phyloP scores from a whole-genome alignment of 2,888 invertebrate genomes.

The Meliscaeva auricollis region DNA sequence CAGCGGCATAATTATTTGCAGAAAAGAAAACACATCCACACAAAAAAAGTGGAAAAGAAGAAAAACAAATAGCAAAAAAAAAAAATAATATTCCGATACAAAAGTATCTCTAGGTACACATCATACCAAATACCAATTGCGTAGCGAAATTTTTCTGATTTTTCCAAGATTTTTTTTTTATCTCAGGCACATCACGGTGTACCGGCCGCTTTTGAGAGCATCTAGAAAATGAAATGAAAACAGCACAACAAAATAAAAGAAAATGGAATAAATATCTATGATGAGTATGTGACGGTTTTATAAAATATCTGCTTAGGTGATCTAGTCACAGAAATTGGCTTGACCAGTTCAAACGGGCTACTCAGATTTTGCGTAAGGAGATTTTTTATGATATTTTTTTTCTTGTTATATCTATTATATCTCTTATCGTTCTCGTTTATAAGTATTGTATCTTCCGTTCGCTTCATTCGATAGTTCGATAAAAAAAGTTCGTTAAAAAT shows the following conservation, averaged over 20 bases:
- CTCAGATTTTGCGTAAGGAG: conserved; percentile 81
- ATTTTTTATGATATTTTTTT: conserved; percentile 14
- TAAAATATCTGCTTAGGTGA: conserved; percentile 74
- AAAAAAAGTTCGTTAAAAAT: conserved; percentile 40
- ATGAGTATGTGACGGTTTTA: conserved; percentile 76
- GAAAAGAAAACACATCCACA: conserved; percentile 43
- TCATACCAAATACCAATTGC: conserved; percentile 43
- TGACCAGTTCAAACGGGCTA: conserved; percentile 83
- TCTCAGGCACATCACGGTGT: conserved; percentile 29
- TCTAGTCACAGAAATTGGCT: conserved; percentile 81
- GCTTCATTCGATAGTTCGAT: neutral
- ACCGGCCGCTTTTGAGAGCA: conserved; percentile 56
- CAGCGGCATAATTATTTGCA: conserved; percentile 37
- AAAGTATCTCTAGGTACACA: conserved; percentile 28
- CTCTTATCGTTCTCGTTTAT: neutral
- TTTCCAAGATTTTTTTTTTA: conserved; percentile 69
- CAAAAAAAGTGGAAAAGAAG: conserved; percentile 34
- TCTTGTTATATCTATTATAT: neutral
- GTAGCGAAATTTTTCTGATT: conserved; percentile 58
- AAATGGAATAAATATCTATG: conserved; percentile 75
- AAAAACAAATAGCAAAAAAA: conserved; percentile 36
- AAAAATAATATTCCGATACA: neutral
- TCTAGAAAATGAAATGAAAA: conserved; percentile 72
- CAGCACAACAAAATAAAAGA: conserved; percentile 56
- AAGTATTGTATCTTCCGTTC: neutral